These are phyloP conservation scores for Euclidia mi DNA, from an alignment of 2,888 invertebrate genomes.

Conservation along the genomic window DNA sequence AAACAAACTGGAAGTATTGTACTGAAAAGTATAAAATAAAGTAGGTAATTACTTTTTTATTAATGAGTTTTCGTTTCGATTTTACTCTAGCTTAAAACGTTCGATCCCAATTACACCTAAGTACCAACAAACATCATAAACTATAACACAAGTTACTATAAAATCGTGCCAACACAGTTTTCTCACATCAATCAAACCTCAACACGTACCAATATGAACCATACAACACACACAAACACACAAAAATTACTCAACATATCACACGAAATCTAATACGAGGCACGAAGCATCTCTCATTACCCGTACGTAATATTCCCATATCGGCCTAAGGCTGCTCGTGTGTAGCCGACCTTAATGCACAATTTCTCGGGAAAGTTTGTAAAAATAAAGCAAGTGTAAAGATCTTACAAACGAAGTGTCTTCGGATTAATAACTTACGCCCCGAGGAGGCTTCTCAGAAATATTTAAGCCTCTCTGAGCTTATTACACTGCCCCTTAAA, in stretches of 20 bases:
- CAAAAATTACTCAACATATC: constrained; percentile 5
- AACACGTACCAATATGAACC: constrained; percentile 12
- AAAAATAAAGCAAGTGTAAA: constrained; percentile 50
- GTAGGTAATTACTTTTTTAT: no score
- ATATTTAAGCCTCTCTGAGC: constrained; percentile 11
- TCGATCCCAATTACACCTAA: no score
- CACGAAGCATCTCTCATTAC: constrained; percentile 39
- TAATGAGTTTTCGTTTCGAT: no score
- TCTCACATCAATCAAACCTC: constrained; percentile 3
- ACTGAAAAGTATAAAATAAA: no score
- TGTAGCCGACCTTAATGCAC: constrained; percentile 52
- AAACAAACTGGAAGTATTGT: no score
- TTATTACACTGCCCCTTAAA: not conserved
- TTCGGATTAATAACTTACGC: constrained; percentile 44
- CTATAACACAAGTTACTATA: not conserved
- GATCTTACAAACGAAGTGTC: constrained; percentile 37
- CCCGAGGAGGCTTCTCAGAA: constrained; percentile 38
- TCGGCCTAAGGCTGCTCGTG: constrained; percentile 54
- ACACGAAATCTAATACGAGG: constrained; percentile 30
- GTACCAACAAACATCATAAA: no score
- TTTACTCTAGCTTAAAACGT: no score
- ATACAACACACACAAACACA: constrained; percentile 18
- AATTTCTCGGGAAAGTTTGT: constrained; percentile 58
- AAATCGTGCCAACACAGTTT: not conserved
- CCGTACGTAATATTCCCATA: constrained; percentile 30